Evolutionary conservation across 2,113 vertebrate genomes (phyloP).

Genomic region (Orthonyx spaldingii): DNA sequence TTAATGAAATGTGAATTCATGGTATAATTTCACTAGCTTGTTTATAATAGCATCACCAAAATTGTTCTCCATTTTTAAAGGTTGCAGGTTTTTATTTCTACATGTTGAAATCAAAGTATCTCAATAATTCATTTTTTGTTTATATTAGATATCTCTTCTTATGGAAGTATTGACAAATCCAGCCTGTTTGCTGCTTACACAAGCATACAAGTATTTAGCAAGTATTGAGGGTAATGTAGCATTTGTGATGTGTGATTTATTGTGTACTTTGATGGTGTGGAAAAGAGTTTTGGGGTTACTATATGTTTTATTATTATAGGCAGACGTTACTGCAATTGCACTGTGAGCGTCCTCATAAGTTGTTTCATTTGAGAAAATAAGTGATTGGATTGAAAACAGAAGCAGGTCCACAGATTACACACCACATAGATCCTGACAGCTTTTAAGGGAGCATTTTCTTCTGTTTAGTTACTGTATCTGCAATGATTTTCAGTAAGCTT

Average conservation of each 20-base stretch:
- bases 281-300: not conserved
- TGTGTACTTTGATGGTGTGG: not conserved
- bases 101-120: not conserved
- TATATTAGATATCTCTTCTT: not conserved
- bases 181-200: not conserved
- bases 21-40: not conserved
- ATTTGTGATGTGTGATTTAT: not conserved
- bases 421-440: rapidly evolving
- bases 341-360: not conserved
- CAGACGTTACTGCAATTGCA: not conserved
- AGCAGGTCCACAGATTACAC: not conserved
- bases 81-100: not conserved
- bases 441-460: not conserved
- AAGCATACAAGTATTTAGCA: not conserved
- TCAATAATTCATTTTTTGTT: not conserved
- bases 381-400: not conserved
- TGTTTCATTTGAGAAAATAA: not conserved
- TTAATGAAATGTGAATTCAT: not conserved
- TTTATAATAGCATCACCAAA: not conserved
- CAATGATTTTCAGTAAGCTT: not conserved
- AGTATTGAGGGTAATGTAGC: not conserved
- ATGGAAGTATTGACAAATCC: not conserved
- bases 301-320: not conserved
- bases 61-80: not conserved
- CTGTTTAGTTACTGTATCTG: not conserved